Percentiles rank a stretch among this genome's conserved stretches.
phyloP scores from a whole-genome alignment of 2,797 vertebrate genomes.

The Malacoctenus gilli region DNA sequence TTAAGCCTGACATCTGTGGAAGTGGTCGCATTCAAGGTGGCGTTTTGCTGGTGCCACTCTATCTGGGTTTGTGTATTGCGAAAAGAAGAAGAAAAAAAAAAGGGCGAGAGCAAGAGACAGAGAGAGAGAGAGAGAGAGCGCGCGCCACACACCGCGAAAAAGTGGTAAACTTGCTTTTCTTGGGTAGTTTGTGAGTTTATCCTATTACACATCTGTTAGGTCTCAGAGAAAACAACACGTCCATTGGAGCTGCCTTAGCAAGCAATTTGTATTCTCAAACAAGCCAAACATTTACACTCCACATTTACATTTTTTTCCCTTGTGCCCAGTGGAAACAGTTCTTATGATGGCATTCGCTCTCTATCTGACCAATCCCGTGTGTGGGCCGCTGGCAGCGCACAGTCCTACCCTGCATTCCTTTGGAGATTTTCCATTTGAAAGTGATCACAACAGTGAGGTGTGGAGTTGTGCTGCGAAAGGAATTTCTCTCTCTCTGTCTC shows the following conservation, averaged over 20 bases:
- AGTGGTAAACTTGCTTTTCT: slow-evolving; percentile 54
- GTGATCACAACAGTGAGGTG: slow-evolving; percentile 71
- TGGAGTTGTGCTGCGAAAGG: slow-evolving; percentile 50
- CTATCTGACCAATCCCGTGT: slow-evolving; percentile 69
- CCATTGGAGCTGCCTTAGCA: slow-evolving; percentile 60
- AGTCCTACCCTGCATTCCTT: slow-evolving; percentile 63
- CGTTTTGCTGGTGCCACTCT: slow-evolving; percentile 36
- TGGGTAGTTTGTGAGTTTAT: slow-evolving; percentile 60
- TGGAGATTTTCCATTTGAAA: slow-evolving; percentile 76
- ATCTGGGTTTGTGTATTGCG: slow-evolving; percentile 14
- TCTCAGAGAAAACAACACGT: slow-evolving; percentile 61
- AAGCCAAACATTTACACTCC: slow-evolving; percentile 74
- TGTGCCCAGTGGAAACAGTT: slow-evolving; percentile 74
- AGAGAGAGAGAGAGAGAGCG: not conserved
- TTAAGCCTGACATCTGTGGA: slow-evolving; percentile 50
- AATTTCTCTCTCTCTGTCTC: slow-evolving; percentile 20
- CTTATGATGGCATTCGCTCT: slow-evolving; percentile 67
- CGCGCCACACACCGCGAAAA: slow-evolving; percentile 51
- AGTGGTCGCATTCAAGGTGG: slow-evolving; percentile 43
- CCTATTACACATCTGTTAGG: slow-evolving; percentile 58
- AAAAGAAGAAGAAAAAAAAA: not conserved
- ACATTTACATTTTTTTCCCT: slow-evolving; percentile 70
- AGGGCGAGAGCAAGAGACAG: slow-evolving; percentile 1
- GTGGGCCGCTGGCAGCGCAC: slow-evolving; percentile 63
- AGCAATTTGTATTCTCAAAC: slow-evolving; percentile 62